Evolutionary conservation across 2,888 invertebrate genomes (phyloP), one percentile per base, ranked within the genome.

Genomic region (Dryocosmus kuriphilus): DNA sequence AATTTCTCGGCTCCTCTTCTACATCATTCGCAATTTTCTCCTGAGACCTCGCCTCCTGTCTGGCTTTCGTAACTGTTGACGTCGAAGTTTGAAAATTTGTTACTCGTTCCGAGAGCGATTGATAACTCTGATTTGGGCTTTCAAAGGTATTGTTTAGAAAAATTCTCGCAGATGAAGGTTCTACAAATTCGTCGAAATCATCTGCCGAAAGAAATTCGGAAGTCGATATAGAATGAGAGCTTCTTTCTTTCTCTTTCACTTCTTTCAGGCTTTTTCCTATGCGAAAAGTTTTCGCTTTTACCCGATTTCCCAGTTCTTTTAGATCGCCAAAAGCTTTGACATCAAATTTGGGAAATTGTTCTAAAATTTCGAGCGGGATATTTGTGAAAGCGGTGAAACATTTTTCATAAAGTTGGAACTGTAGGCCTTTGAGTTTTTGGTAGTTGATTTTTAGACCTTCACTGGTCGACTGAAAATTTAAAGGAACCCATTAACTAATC

Each of bases 391-490:
- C 94, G 30, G 91, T 91, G 80, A 93, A 93, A 85, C 94, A 94
- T 90, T 94, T 95, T 85, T 95, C 95, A 85, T 95, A 90, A 57
- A 95, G 88, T 85, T 94, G 93, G 81, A 93, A 92, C 82, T 95
- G 94, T 80, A 94, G 92, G 75, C 92, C 91, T 89, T 93, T 94
- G 76, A 92, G 89, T 61, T 83, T 67, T n/a, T 82, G 79, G 38
- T 82, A 85, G 65, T 85, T 86, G 19, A 86, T 82, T 65, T 85
- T 79, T 22, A 91, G 79, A 61, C 87, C 81, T 51, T 86, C 79
- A 74, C 84, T 85, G 7, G 84, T 81, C 6, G 38, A 61, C 91
- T 91, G 75, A 8, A 85, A 79, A 78, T 57, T 38, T 19, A 78
- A 63, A 41, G 8, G 38, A 27, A 19, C 77, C 22, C 46, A 78